These are phyloP conservation scores for Cyphomyrus discorhynchus DNA, from an alignment of 2,113 vertebrate species.

Conservation along the genomic window DNA sequence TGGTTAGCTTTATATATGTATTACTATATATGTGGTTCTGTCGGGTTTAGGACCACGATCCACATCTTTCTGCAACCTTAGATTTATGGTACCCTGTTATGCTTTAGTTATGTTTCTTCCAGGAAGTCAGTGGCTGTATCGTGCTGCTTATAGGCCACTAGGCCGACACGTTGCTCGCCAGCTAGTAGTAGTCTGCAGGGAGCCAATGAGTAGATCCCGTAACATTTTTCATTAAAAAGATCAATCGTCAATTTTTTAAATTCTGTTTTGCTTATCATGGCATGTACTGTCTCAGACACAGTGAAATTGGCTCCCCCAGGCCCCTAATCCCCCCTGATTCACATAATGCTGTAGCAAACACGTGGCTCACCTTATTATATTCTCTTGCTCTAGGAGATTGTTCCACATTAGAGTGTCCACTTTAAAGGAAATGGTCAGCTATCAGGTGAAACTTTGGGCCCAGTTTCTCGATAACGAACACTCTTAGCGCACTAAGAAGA, in stretches of 20 bases:
- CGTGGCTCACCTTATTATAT: neutral
- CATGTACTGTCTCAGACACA: neutral
- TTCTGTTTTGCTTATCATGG: neutral
- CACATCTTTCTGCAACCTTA: neutral
- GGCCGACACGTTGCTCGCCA: neutral
- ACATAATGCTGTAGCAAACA: neutral
- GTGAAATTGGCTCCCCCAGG: too few relatives aligned
- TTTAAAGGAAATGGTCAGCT: neutral
- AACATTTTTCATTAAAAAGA: neutral
- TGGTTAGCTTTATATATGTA: neutral
- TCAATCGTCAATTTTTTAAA: neutral
- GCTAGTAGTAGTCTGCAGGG: neutral
- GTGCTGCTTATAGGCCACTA: neutral
- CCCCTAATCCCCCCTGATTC: neutral
- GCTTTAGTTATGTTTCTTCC: neutral
- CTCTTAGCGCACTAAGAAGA: too few relatives aligned
- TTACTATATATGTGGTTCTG: neutral
- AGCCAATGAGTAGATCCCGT: neutral
- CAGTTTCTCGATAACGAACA: too few relatives aligned
- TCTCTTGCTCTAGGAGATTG: neutral
- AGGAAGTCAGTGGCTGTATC: neutral
- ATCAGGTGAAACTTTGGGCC: neutral
- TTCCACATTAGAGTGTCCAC: neutral
- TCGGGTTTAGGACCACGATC: neutral
- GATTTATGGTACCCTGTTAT: neutral